Base-by-base conservation (phyloP, 2,888 invertebrate species). In the Apoda limacodes region DNA sequence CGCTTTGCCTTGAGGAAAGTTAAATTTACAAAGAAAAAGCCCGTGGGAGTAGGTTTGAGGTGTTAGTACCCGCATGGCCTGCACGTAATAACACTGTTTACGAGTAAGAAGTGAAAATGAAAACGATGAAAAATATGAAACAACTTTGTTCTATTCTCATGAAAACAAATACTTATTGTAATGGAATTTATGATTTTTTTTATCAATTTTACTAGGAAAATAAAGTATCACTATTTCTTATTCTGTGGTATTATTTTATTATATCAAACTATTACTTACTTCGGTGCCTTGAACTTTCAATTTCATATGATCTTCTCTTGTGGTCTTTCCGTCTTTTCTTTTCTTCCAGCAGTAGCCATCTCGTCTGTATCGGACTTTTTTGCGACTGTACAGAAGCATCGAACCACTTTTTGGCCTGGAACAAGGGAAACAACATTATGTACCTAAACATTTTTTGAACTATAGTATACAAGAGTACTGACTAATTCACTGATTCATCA, bases 291-390 rank as follows among this genome's bases (percentile, higher is more conserved):
- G 94, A 60, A 97, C 97, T 85, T 98, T 98, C 43, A 98, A 85
- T 75, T 98, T 98, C 98, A 98, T 98, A 75, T 98, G 98, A 84
- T 98, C 98, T 75, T 98, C 98, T 52, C 98, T 83, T 34, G 97
- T 97, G 40, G 97, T 96, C 81, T 97, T 97, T 12, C 98, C 98
- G 68, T 98, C 98, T 76, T 96, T 96, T 47, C 98, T 83, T 60
- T 97, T 97, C 83, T 98, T 98, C 98, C 98, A 98, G 76, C 95
- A 96, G 76, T 98, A 98, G 12, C 97, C 97, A 62, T 98, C 98
- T 37, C 96, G 86, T 65, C 97, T 87, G 83, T 98, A 98, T 32
- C 95, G 88, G 45, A 92, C 96, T 67, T 95, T 94, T 83, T 97
- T 97, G 35, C 97, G 85, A 62, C 94, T 95, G 86, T 97, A 98